A percentile compares a stretch with the other conserved stretches of the same genome.
phyloP scores from a whole-genome alignment of 1,140 invertebrate genomes.

The Acromyrmex charruanus region DNA sequence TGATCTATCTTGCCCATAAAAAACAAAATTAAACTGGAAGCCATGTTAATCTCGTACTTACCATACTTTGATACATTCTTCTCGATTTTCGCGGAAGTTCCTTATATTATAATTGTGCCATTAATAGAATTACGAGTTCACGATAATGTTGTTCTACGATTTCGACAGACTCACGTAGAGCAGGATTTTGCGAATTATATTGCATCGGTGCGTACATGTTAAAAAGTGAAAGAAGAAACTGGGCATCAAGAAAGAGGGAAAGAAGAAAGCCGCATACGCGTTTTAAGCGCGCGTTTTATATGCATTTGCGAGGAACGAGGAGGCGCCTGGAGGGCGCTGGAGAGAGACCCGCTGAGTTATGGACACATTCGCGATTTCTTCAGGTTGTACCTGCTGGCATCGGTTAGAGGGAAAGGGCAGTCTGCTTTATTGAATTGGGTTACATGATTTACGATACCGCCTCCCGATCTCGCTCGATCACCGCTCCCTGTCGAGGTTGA shows the following conservation, averaged over 20 bases:
- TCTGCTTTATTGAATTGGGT: slow-evolving; percentile 83
- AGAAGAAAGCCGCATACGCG: slow-evolving; percentile 17
- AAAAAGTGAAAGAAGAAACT: slow-evolving; percentile 41
- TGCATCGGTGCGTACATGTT: slow-evolving; percentile 33
- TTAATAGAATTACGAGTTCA: slow-evolving; percentile 21
- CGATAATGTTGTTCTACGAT: slow-evolving; percentile 83
- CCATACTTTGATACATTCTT: slow-evolving; percentile 33
- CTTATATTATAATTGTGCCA: slow-evolving; percentile 43
- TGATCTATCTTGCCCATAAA: not conserved
- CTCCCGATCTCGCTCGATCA: slow-evolving; percentile 77
- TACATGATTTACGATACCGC: slow-evolving; percentile 81
- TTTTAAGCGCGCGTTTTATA: slow-evolving; percentile 31
- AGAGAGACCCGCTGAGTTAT: slow-evolving; percentile 76
- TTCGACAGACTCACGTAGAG: slow-evolving; percentile 66
- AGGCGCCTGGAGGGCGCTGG: slow-evolving; percentile 63
- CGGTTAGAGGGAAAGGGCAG: slow-evolving; percentile 75
- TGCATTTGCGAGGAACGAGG: slow-evolving; percentile 60
- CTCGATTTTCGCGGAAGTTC: not conserved
- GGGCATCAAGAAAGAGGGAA: slow-evolving; percentile 28
- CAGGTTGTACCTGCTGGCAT: slow-evolving; percentile 76
- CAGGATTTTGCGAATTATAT: slow-evolving; percentile 37
- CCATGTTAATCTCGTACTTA: not conserved
- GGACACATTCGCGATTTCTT: slow-evolving; percentile 81
- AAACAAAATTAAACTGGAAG: slow-evolving; percentile 1
- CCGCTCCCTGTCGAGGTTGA: slow-evolving; percentile 73